phyloP scores from a whole-genome alignment of 2,113 vertebrate genomes.

The Tragelaphus strepsiceros region DNA sequence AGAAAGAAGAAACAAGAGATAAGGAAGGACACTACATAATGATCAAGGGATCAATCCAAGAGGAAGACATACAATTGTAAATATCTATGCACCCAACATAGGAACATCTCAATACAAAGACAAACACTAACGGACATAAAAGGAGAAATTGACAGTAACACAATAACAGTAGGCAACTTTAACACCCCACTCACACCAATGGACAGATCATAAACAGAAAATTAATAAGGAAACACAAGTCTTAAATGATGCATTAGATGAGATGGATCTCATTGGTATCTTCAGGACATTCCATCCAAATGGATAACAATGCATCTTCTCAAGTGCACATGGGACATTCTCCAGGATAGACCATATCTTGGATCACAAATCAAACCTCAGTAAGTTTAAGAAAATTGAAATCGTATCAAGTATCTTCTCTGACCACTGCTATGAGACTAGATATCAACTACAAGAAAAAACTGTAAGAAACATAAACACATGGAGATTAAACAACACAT shows the following conservation, averaged over 20 bases:
- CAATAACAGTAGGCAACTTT: background rate
- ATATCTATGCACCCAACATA: background rate
- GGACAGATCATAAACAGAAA: background rate
- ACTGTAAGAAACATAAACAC: background rate
- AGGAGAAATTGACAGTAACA: background rate
- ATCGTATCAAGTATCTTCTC: background rate
- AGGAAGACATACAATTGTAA: background rate
- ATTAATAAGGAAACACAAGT: background rate
- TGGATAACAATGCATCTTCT: background rate
- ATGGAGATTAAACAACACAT: background rate
- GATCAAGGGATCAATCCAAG: background rate
- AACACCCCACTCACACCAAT: background rate
- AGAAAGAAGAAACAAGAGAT: background rate
- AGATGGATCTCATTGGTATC: background rate
- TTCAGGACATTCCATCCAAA: background rate
- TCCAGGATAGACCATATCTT: background rate
- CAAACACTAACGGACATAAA: background rate
- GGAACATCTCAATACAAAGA: background rate
- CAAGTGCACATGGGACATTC: background rate
- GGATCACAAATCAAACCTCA: background rate
- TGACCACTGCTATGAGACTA: background rate
- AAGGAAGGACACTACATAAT: background rate
- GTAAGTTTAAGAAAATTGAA: background rate
- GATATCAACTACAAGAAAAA: background rate
- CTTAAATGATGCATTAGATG: background rate